Conservation (phyloP, 1,140 invertebrate genomes). For the Semibalanus balanoides region DNA sequence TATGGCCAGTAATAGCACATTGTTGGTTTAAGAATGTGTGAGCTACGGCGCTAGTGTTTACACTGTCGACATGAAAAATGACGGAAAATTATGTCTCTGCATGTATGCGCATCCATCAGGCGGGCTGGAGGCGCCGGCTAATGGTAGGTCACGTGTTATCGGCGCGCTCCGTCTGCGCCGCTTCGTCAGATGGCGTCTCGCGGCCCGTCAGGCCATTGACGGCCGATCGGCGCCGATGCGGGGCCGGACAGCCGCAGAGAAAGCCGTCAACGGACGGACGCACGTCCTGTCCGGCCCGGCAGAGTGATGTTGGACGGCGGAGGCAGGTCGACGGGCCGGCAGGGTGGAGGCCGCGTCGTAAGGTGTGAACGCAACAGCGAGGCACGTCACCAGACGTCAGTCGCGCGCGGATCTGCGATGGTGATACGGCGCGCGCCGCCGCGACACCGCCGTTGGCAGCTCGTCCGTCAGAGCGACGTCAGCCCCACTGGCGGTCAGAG, state of each 20-base stretch:
- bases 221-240: too few species aligned
- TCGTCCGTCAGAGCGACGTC: neutral
- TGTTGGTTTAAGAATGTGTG: neutral
- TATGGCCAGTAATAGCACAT: neutral
- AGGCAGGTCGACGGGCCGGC: too few species aligned
- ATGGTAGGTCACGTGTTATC: neutral
- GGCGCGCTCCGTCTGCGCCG: too few species aligned
- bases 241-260: too few species aligned
- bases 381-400: neutral
- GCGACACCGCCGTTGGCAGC: neutral
- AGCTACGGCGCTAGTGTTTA: neutral
- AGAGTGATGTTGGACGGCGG: too few species aligned
- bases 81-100: neutral
- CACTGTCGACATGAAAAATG: neutral
- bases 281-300: too few species aligned
- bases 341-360: too few species aligned
- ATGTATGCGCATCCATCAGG: neutral
- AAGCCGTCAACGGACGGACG: too few species aligned
- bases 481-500: too few species aligned
- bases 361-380: too few species aligned
- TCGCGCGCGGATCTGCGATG: too few species aligned
- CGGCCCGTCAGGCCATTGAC: too few species aligned
- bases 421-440: neutral
- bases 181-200: neutral
- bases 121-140: neutral